phyloP scores from a whole-genome alignment of 2,797 vertebrate species.

The Distichodus sexfasciatus region DNA sequence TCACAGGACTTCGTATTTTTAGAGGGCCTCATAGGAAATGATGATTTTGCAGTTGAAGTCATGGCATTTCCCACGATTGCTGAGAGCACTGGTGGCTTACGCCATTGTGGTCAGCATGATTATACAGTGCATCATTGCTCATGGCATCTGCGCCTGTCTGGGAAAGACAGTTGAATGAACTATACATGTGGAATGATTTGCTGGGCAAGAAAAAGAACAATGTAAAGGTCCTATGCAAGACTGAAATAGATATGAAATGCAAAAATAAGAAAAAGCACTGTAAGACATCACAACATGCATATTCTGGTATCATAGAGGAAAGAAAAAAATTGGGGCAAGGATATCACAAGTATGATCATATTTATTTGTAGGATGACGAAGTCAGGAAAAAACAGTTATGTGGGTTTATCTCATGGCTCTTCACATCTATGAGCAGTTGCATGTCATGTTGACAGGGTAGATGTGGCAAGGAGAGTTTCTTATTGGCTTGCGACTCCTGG shows the following conservation, averaged over 20 bases:
- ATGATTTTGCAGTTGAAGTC: slow-evolving; percentile 32
- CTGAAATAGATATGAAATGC: neutral
- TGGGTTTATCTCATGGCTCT: neutral
- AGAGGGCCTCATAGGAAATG: slow-evolving; percentile 20
- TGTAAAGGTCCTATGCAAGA: neutral
- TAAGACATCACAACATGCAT: neutral
- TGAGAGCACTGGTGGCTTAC: slow-evolving; percentile 15
- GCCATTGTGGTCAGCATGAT: slow-evolving; percentile 19
- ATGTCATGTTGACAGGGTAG: slow-evolving; percentile 7
- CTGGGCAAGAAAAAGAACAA: no score
- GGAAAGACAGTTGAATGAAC: neutral
- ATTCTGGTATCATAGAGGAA: neutral
- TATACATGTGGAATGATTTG: neutral
- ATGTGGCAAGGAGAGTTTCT: slow-evolving; percentile 29
- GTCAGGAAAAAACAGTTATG: neutral
- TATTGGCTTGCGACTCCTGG: slow-evolving; percentile 27
- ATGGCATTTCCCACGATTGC: slow-evolving; percentile 17
- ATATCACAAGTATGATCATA: neutral
- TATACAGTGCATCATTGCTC: slow-evolving; percentile 21
- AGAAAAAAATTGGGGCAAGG: neutral
- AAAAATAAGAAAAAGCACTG: neutral
- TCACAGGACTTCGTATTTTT: slow-evolving; percentile 19
- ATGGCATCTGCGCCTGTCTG: slow-evolving; percentile 9
- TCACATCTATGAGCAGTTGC: neutral
- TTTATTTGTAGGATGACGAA: neutral